A percentile compares a stretch with the other conserved stretches of the same genome.
Evolutionary conservation across 92 coral and sea anemone species (phyloP).

Genomic region (Parazoanthus darwini): DNA sequence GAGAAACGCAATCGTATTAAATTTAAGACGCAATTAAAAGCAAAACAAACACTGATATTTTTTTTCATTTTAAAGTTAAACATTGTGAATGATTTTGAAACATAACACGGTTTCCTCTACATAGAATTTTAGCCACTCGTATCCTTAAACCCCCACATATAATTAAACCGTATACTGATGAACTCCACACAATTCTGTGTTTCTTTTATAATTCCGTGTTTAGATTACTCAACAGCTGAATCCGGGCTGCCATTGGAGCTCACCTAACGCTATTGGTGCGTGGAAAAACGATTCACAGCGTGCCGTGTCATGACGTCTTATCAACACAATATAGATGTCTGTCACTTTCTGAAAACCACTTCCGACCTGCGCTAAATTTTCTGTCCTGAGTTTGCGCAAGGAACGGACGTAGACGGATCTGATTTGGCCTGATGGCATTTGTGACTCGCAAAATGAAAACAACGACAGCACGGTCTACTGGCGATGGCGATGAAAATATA

Average conservation of each 20-base stretch:
- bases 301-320: conserved; percentile 36
- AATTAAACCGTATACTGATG: background rate
- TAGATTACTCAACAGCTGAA: conserved; percentile 12
- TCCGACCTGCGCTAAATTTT: background rate
- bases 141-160: background rate
- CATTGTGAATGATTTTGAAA: background rate
- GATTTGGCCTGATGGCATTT: conserved; percentile 3
- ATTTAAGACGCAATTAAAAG: background rate
- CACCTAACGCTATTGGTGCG: conserved; percentile 21
- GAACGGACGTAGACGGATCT: background rate
- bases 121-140: background rate
- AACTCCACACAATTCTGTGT: background rate
- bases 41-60: background rate
- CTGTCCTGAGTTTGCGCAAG: background rate
- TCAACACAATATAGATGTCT: conserved; percentile 9
- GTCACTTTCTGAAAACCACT: conserved; percentile 8
- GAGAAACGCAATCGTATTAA: conserved; percentile 15
- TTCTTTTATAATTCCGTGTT: conserved; percentile 20
- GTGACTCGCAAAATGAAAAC: background rate
- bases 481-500: background rate
- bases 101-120: background rate
- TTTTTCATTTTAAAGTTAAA: background rate
- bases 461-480: background rate
- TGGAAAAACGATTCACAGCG: conserved; percentile 11
- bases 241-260: conserved; percentile 14